These are phyloP conservation scores for Pteropus rufus DNA, from an alignment of 2,797 vertebrate species.

Conservation along the genomic window DNA sequence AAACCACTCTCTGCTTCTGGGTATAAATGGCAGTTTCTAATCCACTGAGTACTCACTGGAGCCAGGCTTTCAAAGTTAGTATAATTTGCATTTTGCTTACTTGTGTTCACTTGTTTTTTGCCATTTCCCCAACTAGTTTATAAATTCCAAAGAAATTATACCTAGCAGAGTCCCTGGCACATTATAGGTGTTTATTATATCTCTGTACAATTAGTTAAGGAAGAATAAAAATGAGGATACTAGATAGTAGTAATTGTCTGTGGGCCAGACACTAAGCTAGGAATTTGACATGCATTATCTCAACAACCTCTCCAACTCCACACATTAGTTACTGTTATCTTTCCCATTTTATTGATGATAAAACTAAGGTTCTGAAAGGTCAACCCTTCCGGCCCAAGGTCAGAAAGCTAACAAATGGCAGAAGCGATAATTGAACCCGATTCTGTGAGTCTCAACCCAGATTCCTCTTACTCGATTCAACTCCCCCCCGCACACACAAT, in stretches of 20 bases:
- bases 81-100: background rate
- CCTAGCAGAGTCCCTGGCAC: background rate
- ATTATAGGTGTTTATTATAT: background rate
- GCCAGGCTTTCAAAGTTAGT: background rate
- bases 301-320: background rate
- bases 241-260: background rate
- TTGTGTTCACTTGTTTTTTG: background rate
- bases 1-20: background rate
- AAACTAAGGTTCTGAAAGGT: slow-evolving; percentile 53
- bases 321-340: background rate
- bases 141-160: background rate
- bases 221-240: background rate
- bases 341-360: slow-evolving; percentile 48
- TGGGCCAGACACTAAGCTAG: background rate
- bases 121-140: background rate
- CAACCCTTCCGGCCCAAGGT: slow-evolving; percentile 26
- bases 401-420: slow-evolving; percentile 48
- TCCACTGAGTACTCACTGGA: background rate
- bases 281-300: background rate
- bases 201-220: background rate
- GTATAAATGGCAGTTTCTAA: background rate
- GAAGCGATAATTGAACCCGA: slow-evolving; percentile 32
- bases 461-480: background rate
- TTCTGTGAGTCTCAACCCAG: background rate
- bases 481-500: slow-evolving; percentile 29